Evolutionary conservation across 2,797 vertebrate genomes (phyloP).

Genomic region (Microchirus variegatus): DNA sequence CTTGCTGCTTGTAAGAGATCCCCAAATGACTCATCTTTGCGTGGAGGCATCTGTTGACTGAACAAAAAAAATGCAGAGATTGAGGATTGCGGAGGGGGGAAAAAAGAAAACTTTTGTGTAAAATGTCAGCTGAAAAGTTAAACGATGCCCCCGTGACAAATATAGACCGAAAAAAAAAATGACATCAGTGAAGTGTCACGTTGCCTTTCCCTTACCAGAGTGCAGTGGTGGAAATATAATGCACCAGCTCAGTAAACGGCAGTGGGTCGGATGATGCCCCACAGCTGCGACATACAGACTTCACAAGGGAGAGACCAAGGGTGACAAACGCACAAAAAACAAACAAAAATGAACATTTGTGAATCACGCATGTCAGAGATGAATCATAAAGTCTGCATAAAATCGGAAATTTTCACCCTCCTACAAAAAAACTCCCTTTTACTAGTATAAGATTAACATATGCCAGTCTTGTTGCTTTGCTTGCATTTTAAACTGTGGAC

Average conservation of each 20-base stretch:
- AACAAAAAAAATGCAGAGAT: conserved; percentile 1
- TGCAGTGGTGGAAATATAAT: conserved; percentile 96
- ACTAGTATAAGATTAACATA: background rate
- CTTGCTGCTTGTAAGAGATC: conserved; percentile 93
- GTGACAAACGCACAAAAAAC: conserved; percentile 13
- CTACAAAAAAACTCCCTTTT: background rate
- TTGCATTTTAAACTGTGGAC: background rate
- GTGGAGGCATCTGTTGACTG: conserved; percentile 79
- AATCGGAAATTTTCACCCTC: conserved; percentile 2
- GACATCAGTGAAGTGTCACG: conserved; percentile 21
- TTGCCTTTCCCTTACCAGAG: conserved; percentile 87
- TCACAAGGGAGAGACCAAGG: conserved; percentile 32
- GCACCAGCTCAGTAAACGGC: conserved; percentile 96
- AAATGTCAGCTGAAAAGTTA: conserved; percentile 1
- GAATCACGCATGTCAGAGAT: conserved; percentile 24
- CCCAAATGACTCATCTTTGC: conserved; percentile 89
- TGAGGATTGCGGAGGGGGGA: conserved; percentile 4
- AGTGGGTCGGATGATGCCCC: conserved; percentile 96
- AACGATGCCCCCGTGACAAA: conserved; percentile 21
- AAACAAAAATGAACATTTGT: conserved; percentile 12
- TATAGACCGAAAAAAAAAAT: conserved; percentile 13
- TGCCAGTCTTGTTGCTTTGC: background rate
- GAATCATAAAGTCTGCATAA: conserved; percentile 36
- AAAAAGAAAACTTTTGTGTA: conserved; percentile 4
- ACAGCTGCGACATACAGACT: conserved; percentile 95